phyloP scores from a whole-genome alignment of 1,140 invertebrate genomes.

The Agrypnia vestita region DNA sequence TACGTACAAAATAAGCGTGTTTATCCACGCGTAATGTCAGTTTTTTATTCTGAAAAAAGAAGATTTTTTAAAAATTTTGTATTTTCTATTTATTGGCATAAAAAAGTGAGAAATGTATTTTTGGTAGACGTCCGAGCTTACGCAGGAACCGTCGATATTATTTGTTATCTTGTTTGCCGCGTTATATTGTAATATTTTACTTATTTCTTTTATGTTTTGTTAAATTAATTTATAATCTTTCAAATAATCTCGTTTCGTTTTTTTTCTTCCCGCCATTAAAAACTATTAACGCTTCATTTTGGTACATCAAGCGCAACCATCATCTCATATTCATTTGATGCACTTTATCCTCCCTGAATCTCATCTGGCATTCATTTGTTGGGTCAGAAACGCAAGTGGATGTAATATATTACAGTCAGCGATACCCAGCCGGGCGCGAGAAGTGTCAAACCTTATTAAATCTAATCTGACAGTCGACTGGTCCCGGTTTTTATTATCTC shows the following conservation, averaged over 20 bases:
- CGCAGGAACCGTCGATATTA: no score
- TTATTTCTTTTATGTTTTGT: no score
- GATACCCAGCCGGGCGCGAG: slow-evolving; percentile 5
- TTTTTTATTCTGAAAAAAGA: no score
- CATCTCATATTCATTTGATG: slow-evolving; percentile 33
- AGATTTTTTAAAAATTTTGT: no score
- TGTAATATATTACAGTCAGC: slow-evolving; percentile 18
- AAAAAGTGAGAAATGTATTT: no score
- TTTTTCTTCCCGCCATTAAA: slow-evolving; percentile 13
- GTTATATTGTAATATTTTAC: no score
- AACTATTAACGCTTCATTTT: slow-evolving; percentile 32
- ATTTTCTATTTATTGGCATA: no score
- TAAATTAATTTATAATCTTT: no score
- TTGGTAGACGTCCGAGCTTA: no score
- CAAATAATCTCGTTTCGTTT: not conserved
- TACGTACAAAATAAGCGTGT: no score
- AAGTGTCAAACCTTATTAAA: slow-evolving; percentile 42
- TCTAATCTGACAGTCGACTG: slow-evolving; percentile 34
- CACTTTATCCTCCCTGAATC: slow-evolving; percentile 34
- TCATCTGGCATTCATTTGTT: slow-evolving; percentile 32
- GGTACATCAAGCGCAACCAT: slow-evolving; percentile 30
- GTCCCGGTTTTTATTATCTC: slow-evolving; percentile 39
- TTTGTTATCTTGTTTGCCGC: no score
- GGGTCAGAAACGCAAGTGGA: slow-evolving; percentile 3
- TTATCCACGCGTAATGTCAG: no score